Base-by-base conservation (phyloP, 92 coral and sea anemone genomes). In the Porites lobata region DNA sequence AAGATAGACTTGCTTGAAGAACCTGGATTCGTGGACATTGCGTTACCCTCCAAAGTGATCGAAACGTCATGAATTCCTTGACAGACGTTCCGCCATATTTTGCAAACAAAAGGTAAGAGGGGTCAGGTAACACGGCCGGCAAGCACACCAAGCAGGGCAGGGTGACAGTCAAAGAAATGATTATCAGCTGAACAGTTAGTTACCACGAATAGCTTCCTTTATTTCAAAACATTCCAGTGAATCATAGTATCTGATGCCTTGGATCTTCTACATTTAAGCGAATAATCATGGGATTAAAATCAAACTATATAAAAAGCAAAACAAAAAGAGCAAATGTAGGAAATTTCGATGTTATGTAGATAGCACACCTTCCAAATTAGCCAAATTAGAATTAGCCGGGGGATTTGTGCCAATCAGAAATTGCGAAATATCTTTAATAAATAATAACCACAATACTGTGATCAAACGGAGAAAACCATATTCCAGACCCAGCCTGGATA, bases 121-220 rank as follows among this genome's bases (percentile, higher is more conserved):
- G 24, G 24, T 22, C 24, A 94, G 94, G 74, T 96, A 96, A 54
- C 85, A 92, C n/a, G 98, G 98, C 94, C 96, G 94, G 76, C 99
- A 96, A 1, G 93, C 93, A 5, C 96, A 90, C 99, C 99, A 96
- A 66, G 24, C 24, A 22, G 24, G 24, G 91, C 91, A 11, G 96
- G 81, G 64, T 95, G 98, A 85, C 96, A 96, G 70, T 96, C 98
- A 59, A 95, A 95, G 81, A 86, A 86, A 86, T 96, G 99, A 82
- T 86, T 93, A 66, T 90, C 85, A 59, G 94, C 89, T 8, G 92
- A 74, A 67, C 82, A 72, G 87, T 95, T 94, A 47, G 99, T 94
- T 38, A 96, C 43, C 18, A 78, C 84, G 64, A 76, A 90, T 86
- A 18, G 92, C 90, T 19, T 87, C 92, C 64, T 96, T 90, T 29